Evolutionary conservation across 1,140 invertebrate species (phyloP).

Genomic region (Diabrotica undecimpunctata): DNA sequence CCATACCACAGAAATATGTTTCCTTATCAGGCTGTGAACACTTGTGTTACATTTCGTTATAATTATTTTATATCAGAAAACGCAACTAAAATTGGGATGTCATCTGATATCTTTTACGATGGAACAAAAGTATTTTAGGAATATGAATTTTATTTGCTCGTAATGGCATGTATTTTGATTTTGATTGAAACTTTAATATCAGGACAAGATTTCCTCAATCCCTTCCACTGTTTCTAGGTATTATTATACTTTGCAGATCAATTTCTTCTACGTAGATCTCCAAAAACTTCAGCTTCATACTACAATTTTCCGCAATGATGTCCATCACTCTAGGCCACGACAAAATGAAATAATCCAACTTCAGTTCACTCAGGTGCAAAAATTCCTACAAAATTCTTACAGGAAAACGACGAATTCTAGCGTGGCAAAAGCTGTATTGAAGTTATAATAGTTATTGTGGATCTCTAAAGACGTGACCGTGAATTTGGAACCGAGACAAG

Average conservation of each 20-base stretch:
- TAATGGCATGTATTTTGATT: no score
- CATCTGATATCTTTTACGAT: no score
- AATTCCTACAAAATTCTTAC: no score
- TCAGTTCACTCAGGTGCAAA: constrained; percentile 4
- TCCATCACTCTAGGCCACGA: constrained; percentile 12
- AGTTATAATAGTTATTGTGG: constrained; percentile 13
- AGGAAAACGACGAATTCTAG: constrained; percentile 8
- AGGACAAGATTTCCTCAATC: constrained; percentile 13
- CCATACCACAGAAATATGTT: no score
- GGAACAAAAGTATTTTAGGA: no score
- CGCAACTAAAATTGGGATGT: no score
- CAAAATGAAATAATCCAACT: constrained; percentile 18
- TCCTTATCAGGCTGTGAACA: no score
- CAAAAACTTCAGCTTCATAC: neutral
- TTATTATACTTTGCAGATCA: constrained; percentile 14
- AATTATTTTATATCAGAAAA: no score
- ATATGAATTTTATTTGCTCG: no score
- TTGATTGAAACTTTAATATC: constrained; percentile 16
- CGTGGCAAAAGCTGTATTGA: constrained; percentile 15
- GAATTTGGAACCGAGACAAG: constrained; percentile 5
- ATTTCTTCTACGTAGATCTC: constrained; percentile 18
- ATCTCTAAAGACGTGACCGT: constrained; percentile 11
- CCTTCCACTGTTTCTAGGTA: constrained; percentile 13
- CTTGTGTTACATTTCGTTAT: no score
- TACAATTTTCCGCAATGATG: constrained; percentile 8